phyloP scores from a whole-genome alignment of 2,888 invertebrate species.

The Folsomia manolachei region DNA sequence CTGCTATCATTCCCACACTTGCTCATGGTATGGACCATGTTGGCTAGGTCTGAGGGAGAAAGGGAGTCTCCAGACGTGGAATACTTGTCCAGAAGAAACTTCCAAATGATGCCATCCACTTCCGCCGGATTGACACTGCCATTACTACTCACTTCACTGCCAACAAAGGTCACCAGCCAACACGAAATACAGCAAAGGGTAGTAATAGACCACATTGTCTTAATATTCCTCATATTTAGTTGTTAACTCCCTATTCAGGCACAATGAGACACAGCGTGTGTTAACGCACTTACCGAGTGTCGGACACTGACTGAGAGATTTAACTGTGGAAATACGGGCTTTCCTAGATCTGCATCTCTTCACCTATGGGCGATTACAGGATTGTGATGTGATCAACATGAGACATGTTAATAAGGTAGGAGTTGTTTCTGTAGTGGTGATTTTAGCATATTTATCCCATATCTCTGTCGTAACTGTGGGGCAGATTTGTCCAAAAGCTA shows the following conservation, averaged over 20 bases:
- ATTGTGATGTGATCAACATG: too few species aligned
- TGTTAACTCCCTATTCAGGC: too few species aligned
- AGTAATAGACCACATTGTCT: too few species aligned
- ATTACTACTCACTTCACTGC: neutral
- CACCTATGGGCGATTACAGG: too few species aligned
- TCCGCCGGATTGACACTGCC: neutral
- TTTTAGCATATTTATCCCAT: too few species aligned
- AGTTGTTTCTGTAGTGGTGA: too few species aligned
- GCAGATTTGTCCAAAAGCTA: too few species aligned
- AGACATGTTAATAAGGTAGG: too few species aligned
- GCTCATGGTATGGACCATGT: slow-evolving; percentile 25
- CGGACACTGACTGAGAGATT: neutral
- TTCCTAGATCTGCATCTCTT: neutral
- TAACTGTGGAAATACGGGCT: neutral
- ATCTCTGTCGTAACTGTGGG: too few species aligned
- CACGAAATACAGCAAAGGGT: too few species aligned
- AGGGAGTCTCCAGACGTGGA: slow-evolving; percentile 35
- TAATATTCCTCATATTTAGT: too few species aligned
- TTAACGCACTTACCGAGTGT: neutral
- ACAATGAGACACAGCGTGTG: neutral
- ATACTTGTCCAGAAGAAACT: slow-evolving; percentile 40
- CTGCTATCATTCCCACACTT: slow-evolving; percentile 10
- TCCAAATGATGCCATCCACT: slow-evolving; percentile 32
- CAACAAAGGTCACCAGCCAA: neutral
- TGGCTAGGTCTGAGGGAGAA: slow-evolving; percentile 27